A percentile compares a stretch with the other conserved stretches of the same genome.
These are phyloP conservation scores for Brachypalpus laphriformis DNA, from an alignment of 2,888 invertebrate genomes.

Conservation along the genomic window DNA sequence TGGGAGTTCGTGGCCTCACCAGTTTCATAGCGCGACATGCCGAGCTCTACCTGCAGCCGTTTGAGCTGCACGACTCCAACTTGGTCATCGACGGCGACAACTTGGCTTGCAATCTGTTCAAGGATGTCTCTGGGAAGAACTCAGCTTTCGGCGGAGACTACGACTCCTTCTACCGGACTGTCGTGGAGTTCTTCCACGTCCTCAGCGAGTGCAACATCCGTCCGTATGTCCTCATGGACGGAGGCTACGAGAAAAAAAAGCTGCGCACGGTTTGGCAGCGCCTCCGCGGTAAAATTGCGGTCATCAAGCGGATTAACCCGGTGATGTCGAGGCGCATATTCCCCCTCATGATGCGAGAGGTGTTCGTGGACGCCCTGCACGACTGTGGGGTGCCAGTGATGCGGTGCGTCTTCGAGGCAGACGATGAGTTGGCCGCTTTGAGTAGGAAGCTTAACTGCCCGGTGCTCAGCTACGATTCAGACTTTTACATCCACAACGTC, in stretches of 20 bases:
- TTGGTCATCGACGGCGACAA: constrained; percentile 93
- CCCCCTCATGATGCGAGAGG: constrained; percentile 89
- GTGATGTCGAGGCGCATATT: constrained; percentile 86
- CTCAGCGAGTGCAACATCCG: constrained; percentile 88
- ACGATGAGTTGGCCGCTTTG: constrained; percentile 92
- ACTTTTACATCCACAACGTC: constrained; percentile 95
- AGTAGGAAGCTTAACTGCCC: constrained; percentile 92
- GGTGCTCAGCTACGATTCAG: constrained; percentile 95
- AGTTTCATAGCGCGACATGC: constrained; percentile 89
- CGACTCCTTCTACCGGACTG: constrained; percentile 87
- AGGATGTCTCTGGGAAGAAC: constrained; percentile 85
- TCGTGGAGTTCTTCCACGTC: constrained; percentile 88
- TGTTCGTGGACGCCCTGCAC: constrained; percentile 88
- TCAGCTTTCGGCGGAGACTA: constrained; percentile 94
- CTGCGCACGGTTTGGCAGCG: constrained; percentile 86
- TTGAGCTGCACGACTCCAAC: constrained; percentile 87
- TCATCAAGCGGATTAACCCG: constrained; percentile 85
- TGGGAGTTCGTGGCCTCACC: constrained; percentile 95
- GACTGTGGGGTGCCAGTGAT: constrained; percentile 87
- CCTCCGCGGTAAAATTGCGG: constrained; percentile 85
- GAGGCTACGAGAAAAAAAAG: constrained; percentile 89
- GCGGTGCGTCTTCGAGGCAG: constrained; percentile 94
- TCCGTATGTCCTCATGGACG: constrained; percentile 91
- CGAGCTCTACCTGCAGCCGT: constrained; percentile 86
- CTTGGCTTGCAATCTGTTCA: constrained; percentile 88